Base-by-base conservation (phyloP, 2,888 invertebrate genomes). In the Agrochola litura region DNA sequence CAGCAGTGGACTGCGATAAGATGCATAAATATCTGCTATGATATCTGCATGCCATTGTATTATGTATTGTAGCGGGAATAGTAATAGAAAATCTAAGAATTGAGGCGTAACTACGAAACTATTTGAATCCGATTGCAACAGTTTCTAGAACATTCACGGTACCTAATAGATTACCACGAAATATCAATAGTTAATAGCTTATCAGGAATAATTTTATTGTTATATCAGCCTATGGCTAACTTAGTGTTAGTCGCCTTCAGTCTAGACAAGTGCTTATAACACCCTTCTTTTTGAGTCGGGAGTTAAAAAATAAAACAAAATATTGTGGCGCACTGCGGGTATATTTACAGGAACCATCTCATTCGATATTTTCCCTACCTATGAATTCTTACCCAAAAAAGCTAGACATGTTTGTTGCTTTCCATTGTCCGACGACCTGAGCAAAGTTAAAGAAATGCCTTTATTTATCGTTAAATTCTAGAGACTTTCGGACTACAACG, bases 101-200 rank as follows among this genome's bases (percentile, higher is more conserved):
- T 30, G 30, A 46, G 22, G 30, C 16, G 30, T 66, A 66, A 0
- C 43, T 70, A 22, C 16, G 16, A 2, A 46, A 67, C n/a, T 12
- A 71, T 71, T 67, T 49, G 16, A 8, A 49, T 68, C 19, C n/a
- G 8, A 37, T 46, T 68, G 12, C 46, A n/a, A 37, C n/a, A 37
- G 46, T 37, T 71, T 66, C 30, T n/a, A 67, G 37, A 71, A 66
- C 66, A 22, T 6, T 46, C 6, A 66, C 30, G 30, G 30, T 54
- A 54, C 30, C 30, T 30, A 30, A 52, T 6, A 49, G 49, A 49
- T 14, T 49, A 49, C 49, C 14, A 16, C 5, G 46, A 46, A 46
- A 46, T 14, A 12, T 46, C 46, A 46, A 46, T 46, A 46, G 46
- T 46, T 46, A 46, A 46, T 46, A 0, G 46, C 12, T 46, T 46